Evolutionary conservation across 1,140 invertebrate genomes (phyloP).

Genomic region (Goniozus legneri): DNA sequence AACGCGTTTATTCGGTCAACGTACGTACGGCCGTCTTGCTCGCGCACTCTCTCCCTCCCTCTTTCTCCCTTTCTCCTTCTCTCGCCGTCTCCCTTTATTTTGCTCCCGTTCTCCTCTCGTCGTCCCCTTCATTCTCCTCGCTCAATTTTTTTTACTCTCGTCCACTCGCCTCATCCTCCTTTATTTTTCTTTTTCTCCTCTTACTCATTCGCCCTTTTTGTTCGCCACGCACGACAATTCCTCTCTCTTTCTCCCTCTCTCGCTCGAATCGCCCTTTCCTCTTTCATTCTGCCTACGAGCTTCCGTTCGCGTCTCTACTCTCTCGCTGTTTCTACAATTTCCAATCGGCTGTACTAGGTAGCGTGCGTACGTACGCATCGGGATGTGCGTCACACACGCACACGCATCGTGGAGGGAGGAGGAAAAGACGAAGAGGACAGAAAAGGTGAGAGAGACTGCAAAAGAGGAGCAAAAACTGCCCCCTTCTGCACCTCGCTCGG

Average conservation of each 20-base stretch:
- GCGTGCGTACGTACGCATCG: slow-evolving; percentile 23
- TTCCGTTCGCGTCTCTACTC: slow-evolving; percentile 11
- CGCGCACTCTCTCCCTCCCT: slow-evolving; percentile 18
- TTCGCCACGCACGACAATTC: too few species aligned
- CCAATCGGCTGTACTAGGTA: slow-evolving; percentile 27
- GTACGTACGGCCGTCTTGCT: too few species aligned
- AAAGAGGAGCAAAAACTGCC: slow-evolving; percentile 21
- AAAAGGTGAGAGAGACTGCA: not conserved
- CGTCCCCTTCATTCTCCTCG: not conserved
- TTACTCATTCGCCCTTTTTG: too few species aligned
- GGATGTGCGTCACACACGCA: slow-evolving; percentile 31
- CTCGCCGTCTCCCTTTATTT: not conserved
- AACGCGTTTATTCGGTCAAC: slow-evolving; percentile 30
- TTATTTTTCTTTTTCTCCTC: too few species aligned
- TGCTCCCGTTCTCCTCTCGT: not conserved
- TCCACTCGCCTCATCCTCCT: not conserved
- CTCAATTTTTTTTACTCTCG: not conserved
- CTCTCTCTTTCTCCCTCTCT: slow-evolving; percentile 16
- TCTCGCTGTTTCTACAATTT: slow-evolving; percentile 19
- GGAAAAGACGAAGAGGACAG: not conserved
- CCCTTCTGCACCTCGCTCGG: slow-evolving; percentile 14
- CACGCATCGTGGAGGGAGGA: not conserved
- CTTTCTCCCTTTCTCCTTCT: not conserved
- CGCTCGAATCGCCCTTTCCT: not conserved
- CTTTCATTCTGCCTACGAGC: not conserved